These are phyloP conservation scores for Tenthredo amoena DNA, from an alignment of 2,888 invertebrate genomes.

Conservation along the genomic window DNA sequence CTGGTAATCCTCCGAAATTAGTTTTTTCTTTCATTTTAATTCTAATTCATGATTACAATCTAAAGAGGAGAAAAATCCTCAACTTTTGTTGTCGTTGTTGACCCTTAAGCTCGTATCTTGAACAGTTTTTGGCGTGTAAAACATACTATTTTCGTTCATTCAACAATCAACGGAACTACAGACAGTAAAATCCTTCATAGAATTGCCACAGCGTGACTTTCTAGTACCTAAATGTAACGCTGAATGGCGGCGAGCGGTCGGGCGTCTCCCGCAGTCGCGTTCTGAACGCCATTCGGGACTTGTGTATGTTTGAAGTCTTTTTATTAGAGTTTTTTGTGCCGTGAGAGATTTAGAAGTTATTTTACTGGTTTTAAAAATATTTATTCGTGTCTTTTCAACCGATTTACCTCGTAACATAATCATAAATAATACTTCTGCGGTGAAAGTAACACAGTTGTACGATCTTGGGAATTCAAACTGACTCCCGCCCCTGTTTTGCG, in stretches of 20 bases:
- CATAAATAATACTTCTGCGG: not conserved
- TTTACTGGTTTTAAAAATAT: not conserved
- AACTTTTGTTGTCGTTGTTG: not conserved
- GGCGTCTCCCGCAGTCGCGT: not conserved
- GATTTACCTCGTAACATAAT: not conserved
- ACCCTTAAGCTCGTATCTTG: too few species aligned
- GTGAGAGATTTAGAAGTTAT: too few species aligned
- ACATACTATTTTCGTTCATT: not conserved
- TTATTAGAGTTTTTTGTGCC: not conserved
- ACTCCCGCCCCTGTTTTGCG: not conserved
- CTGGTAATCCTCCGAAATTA: not conserved
- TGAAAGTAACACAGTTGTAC: not conserved
- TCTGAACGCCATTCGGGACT: not conserved
- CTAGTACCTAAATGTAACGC: not conserved
- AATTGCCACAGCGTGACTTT: not conserved
- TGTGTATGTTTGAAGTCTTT: not conserved
- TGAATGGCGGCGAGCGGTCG: not conserved
- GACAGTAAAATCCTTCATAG: not conserved
- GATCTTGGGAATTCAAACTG: not conserved
- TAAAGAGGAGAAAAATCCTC: not conserved
- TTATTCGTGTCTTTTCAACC: not conserved
- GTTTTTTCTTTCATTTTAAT: not conserved
- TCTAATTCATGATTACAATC: not conserved
- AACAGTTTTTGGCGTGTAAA: too few species aligned
- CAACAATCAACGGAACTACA: not conserved